Evolutionary conservation across 2,797 vertebrate species (phyloP), one percentile per base, ranked within the genome.

Genomic region (Scolopax rusticola): DNA sequence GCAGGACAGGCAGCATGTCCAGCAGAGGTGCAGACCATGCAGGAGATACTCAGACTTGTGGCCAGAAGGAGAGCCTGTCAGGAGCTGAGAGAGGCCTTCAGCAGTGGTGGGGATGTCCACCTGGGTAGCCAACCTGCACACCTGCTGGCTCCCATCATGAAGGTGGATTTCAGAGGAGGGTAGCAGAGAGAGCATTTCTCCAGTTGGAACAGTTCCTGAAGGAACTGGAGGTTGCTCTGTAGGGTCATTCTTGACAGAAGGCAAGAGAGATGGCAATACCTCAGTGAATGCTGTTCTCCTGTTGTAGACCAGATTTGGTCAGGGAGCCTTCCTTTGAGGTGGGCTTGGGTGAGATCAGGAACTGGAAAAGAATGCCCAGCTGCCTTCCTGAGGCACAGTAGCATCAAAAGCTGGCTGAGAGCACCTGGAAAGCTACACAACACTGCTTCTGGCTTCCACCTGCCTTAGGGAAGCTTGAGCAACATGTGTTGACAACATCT

Each of bases 361-460:
- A 38, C n/a, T 7, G 20, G 9, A 8, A 45, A 56, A 12, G 24
- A 60, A 21, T 1, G 1, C 19, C 3, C 1, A 47, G n/a, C 50
- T 56, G 25, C 30, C 36, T 81, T 50, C 23, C 38, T 81, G 65
- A 81, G 48, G 24, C 3, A 6, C 19, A 7, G 30, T 15, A 70
- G 12, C 30, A 30, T 18, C 17, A 15, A 81, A 51, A 30, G 25
- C 79, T 41, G 24, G 19, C 19, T 60, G 25, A 81, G 24, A 25
- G 24, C 54, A 60, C 36, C 19, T 51, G 56, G 45, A 60, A 81
- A 51, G 19, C 54, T 59, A 69, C 11, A 1, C 45, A 70, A 24
- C 24, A 63, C 32, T 12, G 9, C 68, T 38, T 5, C 20, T 82
- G 69, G 41, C 5, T n/a, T 47, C 41, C 41, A 18, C 5, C 23